A percentile compares a stretch with the other conserved stretches of the same genome.
phyloP scores from a whole-genome alignment of 2,113 vertebrate species.

The Mobula hypostoma region DNA sequence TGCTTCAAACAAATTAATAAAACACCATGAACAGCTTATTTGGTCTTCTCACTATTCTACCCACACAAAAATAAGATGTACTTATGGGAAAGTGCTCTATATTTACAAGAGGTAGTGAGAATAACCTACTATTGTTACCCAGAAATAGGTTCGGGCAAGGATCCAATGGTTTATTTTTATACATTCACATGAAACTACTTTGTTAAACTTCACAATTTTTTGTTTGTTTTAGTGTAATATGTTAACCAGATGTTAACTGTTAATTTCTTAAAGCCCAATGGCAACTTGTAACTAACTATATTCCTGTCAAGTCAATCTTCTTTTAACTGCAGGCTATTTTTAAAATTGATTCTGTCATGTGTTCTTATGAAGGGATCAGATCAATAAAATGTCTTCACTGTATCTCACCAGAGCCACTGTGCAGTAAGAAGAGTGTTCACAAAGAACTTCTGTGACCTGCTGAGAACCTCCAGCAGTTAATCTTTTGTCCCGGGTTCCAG shows the following conservation, averaged over 20 bases:
- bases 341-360: not conserved
- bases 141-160: too few relatives aligned
- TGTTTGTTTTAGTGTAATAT: not conserved
- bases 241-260: not conserved
- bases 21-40: too few relatives aligned
- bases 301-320: not conserved
- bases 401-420: not conserved
- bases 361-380: not conserved
- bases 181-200: not conserved
- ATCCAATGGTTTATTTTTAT: not conserved
- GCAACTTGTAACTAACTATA: conserved; percentile 5
- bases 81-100: too few relatives aligned
- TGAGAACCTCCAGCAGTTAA: too few relatives aligned
- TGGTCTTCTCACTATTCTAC: too few relatives aligned
- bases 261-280: not conserved
- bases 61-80: too few relatives aligned
- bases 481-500: too few relatives aligned
- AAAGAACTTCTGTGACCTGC: too few relatives aligned
- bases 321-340: not conserved
- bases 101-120: too few relatives aligned
- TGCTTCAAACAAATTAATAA: too few relatives aligned
- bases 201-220: not conserved
- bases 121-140: too few relatives aligned
- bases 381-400: not conserved
- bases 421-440: not conserved